These are phyloP conservation scores for Elymnias hypermnestra DNA, from an alignment of 1,140 invertebrate genomes.

Conservation along the genomic window DNA sequence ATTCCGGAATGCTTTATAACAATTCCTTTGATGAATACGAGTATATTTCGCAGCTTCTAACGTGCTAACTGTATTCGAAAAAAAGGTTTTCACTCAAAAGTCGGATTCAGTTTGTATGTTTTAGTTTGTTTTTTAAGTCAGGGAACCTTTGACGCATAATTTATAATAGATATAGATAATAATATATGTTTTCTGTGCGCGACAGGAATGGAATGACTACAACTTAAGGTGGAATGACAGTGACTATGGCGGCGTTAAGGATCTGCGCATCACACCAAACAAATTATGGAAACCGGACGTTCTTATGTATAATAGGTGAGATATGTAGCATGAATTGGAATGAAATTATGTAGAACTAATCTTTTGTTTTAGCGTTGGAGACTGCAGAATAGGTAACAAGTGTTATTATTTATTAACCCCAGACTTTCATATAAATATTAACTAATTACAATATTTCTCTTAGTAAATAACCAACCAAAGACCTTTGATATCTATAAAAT, in stretches of 20 bases:
- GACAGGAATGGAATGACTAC: slow-evolving; percentile 97
- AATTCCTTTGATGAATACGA: slow-evolving; percentile 3
- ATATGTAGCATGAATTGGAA: slow-evolving; percentile 23
- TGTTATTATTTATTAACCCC: no score
- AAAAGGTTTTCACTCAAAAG: no score
- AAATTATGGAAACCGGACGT: slow-evolving; percentile 99
- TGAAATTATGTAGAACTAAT: background rate
- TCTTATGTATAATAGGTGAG: slow-evolving; percentile 98
- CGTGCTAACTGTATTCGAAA: slow-evolving; percentile 15
- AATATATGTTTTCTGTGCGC: no score
- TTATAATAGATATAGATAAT: no score
- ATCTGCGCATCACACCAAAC: slow-evolving; percentile 94
- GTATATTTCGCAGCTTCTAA: background rate
- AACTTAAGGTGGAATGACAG: slow-evolving; percentile 96
- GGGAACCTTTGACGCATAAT: no score
- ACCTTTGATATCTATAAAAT: no score
- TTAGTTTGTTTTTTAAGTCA: no score
- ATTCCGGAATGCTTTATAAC: slow-evolving; percentile 4
- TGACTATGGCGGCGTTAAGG: slow-evolving; percentile 95
- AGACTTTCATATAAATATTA: no score
- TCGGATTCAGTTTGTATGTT: slow-evolving; percentile 3
- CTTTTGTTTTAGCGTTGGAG: background rate
- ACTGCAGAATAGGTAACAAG: background rate
- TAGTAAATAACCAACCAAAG: no score
- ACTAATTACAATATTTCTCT: no score